These are phyloP conservation scores for Catamblyrhynchus diadema DNA, from an alignment of 2,797 vertebrate species.

Conservation along the genomic window DNA sequence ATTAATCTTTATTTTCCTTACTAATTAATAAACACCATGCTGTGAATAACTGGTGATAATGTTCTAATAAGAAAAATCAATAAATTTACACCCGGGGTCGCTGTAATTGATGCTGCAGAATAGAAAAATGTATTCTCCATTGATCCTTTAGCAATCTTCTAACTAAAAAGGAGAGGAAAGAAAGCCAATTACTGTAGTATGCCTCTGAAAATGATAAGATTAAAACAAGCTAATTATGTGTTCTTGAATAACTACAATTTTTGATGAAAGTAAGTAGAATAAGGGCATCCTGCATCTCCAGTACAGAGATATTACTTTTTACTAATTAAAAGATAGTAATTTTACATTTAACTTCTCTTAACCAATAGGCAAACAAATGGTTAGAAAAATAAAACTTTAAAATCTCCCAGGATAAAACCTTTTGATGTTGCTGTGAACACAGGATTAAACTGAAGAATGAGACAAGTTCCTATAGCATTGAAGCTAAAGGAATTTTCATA, in stretches of 20 bases:
- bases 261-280: conserved; percentile 71
- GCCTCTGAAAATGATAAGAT: conserved; percentile 77
- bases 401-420: neutral
- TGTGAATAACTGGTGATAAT: conserved; percentile 76
- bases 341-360: conserved; percentile 41
- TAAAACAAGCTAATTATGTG: conserved; percentile 77
- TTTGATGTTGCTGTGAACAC: neutral
- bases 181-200: conserved; percentile 77
- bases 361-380: conserved; percentile 12
- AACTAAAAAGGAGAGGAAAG: conserved; percentile 73
- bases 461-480: neutral
- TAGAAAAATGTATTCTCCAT: conserved; percentile 73
- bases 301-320: conserved; percentile 53
- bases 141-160: conserved; percentile 73
- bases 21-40: conserved; percentile 77
- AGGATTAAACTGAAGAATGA: neutral
- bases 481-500: neutral
- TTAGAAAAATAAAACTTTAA: conserved; percentile 39
- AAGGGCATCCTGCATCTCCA: conserved; percentile 55
- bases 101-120: conserved; percentile 71
- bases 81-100: conserved; percentile 77
- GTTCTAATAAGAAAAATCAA: conserved; percentile 79
- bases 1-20: conserved; percentile 70
- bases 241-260: conserved; percentile 74
- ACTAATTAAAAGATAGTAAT: conserved; percentile 61